Conservation (phyloP, 2,888 invertebrate genomes). For the Apoda limacodes region DNA sequence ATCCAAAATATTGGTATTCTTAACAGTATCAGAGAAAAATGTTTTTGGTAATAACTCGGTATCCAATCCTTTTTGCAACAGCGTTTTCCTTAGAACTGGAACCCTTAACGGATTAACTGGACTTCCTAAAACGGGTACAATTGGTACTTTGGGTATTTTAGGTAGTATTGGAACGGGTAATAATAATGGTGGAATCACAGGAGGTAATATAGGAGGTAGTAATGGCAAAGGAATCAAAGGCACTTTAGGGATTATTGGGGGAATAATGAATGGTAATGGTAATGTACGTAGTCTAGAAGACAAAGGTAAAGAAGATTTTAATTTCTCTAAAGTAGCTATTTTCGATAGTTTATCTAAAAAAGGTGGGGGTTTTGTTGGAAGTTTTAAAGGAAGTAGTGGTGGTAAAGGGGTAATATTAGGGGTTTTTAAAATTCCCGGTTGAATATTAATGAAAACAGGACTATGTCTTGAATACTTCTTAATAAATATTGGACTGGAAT, state of each 20-base stretch:
- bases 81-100: slow-evolving; percentile 25
- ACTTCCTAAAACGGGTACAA: slow-evolving; percentile 8
- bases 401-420: slow-evolving; percentile 17
- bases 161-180: slow-evolving; percentile 18
- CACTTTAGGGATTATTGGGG: slow-evolving; percentile 21
- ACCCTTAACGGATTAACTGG: slow-evolving; percentile 27
- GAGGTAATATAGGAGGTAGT: slow-evolving; percentile 16
- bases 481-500: slow-evolving; percentile 28
- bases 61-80: slow-evolving; percentile 26
- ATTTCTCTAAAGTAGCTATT: slow-evolving; percentile 6
- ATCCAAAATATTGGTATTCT: slow-evolving; percentile 23
- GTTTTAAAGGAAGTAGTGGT: slow-evolving; percentile 19
- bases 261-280: slow-evolving; percentile 19
- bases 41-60: slow-evolving; percentile 25
- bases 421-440: slow-evolving; percentile 19
- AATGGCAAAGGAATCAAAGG: slow-evolving; percentile 23
- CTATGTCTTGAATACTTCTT: slow-evolving; percentile 29
- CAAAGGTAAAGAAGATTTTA: slow-evolving; percentile 20
- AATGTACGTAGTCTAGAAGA: slow-evolving; percentile 18
- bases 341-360: slow-evolving; percentile 10
- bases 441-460: slow-evolving; percentile 36
- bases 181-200: slow-evolving; percentile 14
- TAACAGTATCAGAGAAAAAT: slow-evolving; percentile 13
- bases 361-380: slow-evolving; percentile 22
- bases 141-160: slow-evolving; percentile 18